Conservation (phyloP, 2,888 invertebrate genomes). For the Chaetogeoica ovagalla region DNA sequence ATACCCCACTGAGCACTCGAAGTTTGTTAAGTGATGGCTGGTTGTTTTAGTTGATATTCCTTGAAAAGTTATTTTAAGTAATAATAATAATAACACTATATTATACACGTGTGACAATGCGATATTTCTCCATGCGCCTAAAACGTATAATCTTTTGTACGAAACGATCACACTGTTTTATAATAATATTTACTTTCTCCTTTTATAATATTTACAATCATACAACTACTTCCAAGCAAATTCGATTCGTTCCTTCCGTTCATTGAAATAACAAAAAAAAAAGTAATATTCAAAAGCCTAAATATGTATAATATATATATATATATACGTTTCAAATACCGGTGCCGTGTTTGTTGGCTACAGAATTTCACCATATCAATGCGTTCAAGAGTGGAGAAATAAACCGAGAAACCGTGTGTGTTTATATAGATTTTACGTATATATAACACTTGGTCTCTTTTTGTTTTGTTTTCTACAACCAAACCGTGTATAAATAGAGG, state of each 20-base stretch:
- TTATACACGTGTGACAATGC: constrained; percentile 1
- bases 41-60: constrained; percentile 14
- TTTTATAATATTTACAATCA: constrained; percentile 7
- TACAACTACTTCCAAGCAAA: neutral
- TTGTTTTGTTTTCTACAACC: too few relatives aligned
- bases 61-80: constrained; percentile 25
- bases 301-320: too few relatives aligned
- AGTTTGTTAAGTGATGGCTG: constrained; percentile 35
- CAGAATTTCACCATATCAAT: too few relatives aligned
- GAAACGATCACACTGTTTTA: neutral
- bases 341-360: too few relatives aligned
- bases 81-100: neutral
- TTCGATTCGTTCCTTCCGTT: neutral
- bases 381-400: too few relatives aligned
- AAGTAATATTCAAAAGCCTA: too few relatives aligned
- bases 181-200: neutral
- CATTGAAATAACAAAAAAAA: too few relatives aligned
- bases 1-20: constrained; percentile 17
- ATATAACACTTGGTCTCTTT: too few relatives aligned
- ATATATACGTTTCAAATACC: too few relatives aligned
- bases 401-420: too few relatives aligned
- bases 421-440: too few relatives aligned
- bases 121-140: constrained; percentile 11
- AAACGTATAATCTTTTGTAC: constrained; percentile 18
- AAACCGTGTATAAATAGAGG: too few relatives aligned